Evolutionary conservation across 2,113 vertebrate genomes (phyloP).

Genomic region (Phaethon lepturus): DNA sequence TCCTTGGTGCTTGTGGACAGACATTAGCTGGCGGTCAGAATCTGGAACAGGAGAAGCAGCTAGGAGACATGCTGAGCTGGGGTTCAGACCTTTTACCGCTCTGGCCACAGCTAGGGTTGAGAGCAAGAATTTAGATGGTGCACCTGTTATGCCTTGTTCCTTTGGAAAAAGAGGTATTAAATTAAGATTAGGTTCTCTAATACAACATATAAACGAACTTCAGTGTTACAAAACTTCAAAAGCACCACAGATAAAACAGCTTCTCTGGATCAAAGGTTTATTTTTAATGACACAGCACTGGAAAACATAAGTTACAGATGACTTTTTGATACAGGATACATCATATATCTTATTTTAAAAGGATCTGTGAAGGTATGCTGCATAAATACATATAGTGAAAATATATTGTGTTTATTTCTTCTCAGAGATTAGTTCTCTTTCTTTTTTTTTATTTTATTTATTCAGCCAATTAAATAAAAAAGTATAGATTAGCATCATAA

Average conservation of each 20-base stretch:
- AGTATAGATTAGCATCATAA: conserved; percentile 57
- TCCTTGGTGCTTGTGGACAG: background rate
- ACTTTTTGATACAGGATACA: conserved; percentile 75
- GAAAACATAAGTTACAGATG: conserved; percentile 81
- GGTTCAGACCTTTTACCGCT: background rate
- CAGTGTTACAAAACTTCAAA: background rate
- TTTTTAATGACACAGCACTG: conserved; percentile 84
- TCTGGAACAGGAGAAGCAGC: background rate
- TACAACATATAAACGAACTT: background rate
- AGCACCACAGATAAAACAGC: conserved; percentile 33
- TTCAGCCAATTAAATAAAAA: conserved; percentile 69
- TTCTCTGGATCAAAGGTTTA: conserved; percentile 77
- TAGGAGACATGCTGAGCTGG: background rate
- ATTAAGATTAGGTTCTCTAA: background rate
- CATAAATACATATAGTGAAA: conserved; percentile 77
- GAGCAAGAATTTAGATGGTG: background rate
- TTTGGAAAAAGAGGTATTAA: background rate
- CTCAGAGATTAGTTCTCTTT: conserved; percentile 28
- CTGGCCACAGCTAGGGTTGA: background rate
- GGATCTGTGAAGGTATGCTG: conserved; percentile 65
- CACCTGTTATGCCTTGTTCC: background rate
- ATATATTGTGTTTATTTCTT: conserved; percentile 72
- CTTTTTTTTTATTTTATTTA: background rate
- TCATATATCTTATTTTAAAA: conserved; percentile 69
- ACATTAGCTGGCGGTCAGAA: background rate